Evolutionary conservation across 2,888 invertebrate species (phyloP), one percentile per base, ranked within the genome.

Genomic region (Synergus umbraculus): DNA sequence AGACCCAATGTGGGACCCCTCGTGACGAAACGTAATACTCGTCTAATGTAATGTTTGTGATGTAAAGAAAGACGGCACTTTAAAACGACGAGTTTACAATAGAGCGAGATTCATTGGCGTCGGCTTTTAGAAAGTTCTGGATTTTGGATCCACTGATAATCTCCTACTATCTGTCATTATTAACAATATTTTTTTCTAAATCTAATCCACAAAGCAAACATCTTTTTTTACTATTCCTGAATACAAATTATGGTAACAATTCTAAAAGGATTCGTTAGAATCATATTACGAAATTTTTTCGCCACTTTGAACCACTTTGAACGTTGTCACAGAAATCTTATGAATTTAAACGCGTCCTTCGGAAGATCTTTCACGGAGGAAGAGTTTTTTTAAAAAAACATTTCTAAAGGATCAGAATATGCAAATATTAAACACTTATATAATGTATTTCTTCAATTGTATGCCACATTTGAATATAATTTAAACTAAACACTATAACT

Each of bases 51-150:
- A 73, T 54, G 73, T 73, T 58, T 58, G 73, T 54, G 10, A 54
- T 22, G 73, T 54, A 73, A 73, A 73, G 73, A 73, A 73, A 73
- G 73, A n/a, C 15, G 73, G 54, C 73, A 54, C 54, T 54, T 69
- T 29, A n/a, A 41, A 46, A 37, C 1, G 41, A 65, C 41, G 13
- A 49, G 22, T 29, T 22, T 63, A 69, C 13, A 44, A 66, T 66
- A 43, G 10, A 67, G 37, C 2, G 60, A 63, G 5, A 29, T 13
- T 49, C 69, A 69, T 69, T 49, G 69, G 29, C 69, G 69, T 22
- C 18, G 46, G 1, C 13, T 54, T 54, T 18, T 2, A n/a, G 7
- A 58, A 54, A 58, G n/a, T 10, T n/a, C 37, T 1, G 10, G 37
- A 54, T 37, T 37, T 37, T 22, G 7, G 5, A n/a, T 37, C 65